Conservation (phyloP, 2,888 invertebrate species). For the Standfussiana lucernea region DNA sequence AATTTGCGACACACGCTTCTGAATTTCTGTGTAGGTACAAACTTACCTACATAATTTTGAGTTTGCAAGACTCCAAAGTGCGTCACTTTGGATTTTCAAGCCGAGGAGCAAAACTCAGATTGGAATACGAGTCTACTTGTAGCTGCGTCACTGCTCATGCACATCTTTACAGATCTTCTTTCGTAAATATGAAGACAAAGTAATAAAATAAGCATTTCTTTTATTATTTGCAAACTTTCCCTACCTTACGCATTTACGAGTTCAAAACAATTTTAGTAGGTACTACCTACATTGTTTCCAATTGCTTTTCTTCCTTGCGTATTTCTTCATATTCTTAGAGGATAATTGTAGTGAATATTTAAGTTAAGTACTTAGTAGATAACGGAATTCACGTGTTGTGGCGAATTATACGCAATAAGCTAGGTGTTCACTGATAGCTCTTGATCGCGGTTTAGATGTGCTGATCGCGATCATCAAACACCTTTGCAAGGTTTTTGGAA, state of each 20-base stretch:
- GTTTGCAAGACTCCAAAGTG: no score
- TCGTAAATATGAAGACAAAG: conserved; percentile 30
- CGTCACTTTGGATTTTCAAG: background rate
- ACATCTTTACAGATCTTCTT: conserved; percentile 18
- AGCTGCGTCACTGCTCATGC: conserved; percentile 7
- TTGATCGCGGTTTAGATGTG: background rate
- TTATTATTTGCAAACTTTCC: conserved; percentile 44
- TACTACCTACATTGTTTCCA: conserved; percentile 22
- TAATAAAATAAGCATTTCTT: conserved; percentile 35
- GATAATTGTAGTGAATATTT: background rate
- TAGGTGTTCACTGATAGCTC: background rate
- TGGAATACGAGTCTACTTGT: conserved; percentile 6
- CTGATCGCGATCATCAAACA: background rate
- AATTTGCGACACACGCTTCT: background rate
- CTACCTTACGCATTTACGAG: conserved; percentile 38
- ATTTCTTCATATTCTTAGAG: conserved; percentile 15
- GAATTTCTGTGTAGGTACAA: background rate
- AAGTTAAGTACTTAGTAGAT: background rate
- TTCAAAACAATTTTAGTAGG: conserved; percentile 41
- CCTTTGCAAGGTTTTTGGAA: background rate
- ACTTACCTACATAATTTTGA: no score
- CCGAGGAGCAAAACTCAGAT: conserved; percentile 1
- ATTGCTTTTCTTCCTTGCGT: conserved; percentile 28
- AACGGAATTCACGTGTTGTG: background rate
- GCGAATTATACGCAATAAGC: background rate